Evolutionary conservation across 2,888 invertebrate genomes (phyloP), one percentile per base, ranked within the genome.

Genomic region (Anoplius nigerrimus): DNA sequence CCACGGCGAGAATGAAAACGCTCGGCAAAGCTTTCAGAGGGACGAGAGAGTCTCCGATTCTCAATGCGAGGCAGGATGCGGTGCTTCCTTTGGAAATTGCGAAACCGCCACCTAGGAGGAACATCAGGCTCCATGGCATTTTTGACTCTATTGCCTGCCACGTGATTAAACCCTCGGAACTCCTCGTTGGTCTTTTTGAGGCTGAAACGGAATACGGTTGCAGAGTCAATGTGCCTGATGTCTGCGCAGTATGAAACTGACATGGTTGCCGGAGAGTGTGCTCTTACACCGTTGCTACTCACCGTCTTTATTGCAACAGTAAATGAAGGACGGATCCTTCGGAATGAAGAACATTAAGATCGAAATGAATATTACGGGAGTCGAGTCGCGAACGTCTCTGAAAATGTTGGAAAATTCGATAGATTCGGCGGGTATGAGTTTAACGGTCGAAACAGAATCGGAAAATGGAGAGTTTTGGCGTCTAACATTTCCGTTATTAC

Each of bases 71-170:
- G 2, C 91, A 90, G 0, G 91, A 91, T 55, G 83, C 90, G 76
- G 89, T 87, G 72, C 90, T 90, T 6, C 89, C 92, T 61, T 89
- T 90, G 0, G 92, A 91, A 76, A 92, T 86, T 0, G 92, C 92
- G 76, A 92, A 92, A 1, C 92, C 92, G 45, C 92, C 92, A n/a
- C 92, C 91, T 56, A 92, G 85, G 0, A 92, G 84, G n/a, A 92
- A 87, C 66, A 92, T 85, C 13, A 92, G 85, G n/a, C 91, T 90
- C 92, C 92, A 92, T 0, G 91, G 91, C 79, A 92, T 87, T 72
- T 90, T 90, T 2, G 84, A 83, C 54, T 91, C 89, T 0, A 91
- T 87, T 2, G 87, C 84, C 13, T 88, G 87, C 92, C 92, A 92
- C 21, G 89, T 89, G 3, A 91, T 80, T 51, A 91, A 77, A 0